Base-by-base conservation (phyloP, 2,888 invertebrate genomes). In the Clunio marinus region DNA sequence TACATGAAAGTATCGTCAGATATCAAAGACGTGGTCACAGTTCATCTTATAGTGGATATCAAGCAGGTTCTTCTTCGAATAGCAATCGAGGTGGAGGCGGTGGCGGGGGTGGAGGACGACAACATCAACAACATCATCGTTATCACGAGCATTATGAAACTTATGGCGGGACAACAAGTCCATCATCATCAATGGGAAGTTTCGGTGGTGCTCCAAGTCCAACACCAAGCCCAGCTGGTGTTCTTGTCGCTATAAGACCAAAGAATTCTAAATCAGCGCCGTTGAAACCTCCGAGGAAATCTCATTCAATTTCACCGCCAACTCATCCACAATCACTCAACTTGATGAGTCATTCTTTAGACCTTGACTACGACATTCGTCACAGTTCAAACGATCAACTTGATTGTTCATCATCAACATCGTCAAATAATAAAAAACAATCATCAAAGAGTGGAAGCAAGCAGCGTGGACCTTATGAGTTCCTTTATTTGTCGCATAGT, bases 101-200 rank as follows among this genome's bases (percentile, higher is more conserved):
- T n/a, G n/a, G n/a, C n/a, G 51, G 51, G 2, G 20, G 51, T 3
- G n/a, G 41, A 1, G 13, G 22, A 27, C n/a, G 10, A 8, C 59
- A 59, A 24, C 28, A 25, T 1, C 37, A 55, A 5, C 66, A 45
- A 27, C 57, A 67, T 28, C 71, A 70, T 63, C 71, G 71, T 20
- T 71, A 71, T 69, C 70, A 70, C 70, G 68, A 68, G 4, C 68
- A 68, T 15, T 68, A 68, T 41, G 68, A 68, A 17, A 58, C 27
- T 5, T 55, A 66, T 55, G 66, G 66, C 1, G 68, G 63, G 68
- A 74, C 74, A 57, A 73, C 77, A 1, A 78, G 77, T 70, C 77
- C 78, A 15, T 77, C 78, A 1, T 76, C 77, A 15, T 78, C 78
- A 55, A 72, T 77, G 71, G 77, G 77, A 66, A 78, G 77, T 70